phyloP scores from a whole-genome alignment of 2,113 vertebrate genomes.

The Gallinago paraguaiae region DNA sequence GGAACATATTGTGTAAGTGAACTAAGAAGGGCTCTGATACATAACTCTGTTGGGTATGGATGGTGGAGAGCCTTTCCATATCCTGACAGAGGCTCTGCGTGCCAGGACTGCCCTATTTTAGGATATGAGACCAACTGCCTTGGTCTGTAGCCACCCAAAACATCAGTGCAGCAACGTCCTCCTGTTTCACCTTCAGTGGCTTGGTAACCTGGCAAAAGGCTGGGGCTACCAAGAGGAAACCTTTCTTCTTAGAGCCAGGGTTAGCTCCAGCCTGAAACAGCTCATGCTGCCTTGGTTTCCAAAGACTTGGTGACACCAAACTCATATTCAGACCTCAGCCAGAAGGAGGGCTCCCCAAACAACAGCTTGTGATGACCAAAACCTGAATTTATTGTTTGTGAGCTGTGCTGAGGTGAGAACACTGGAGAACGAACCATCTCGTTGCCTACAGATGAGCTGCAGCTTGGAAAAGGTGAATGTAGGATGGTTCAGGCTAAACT shows the following conservation, averaged over 20 bases:
- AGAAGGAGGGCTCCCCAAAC: neutral
- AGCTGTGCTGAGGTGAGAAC: neutral
- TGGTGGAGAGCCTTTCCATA: neutral
- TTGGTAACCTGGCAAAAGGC: neutral
- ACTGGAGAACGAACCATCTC: neutral
- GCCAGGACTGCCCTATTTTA: neutral
- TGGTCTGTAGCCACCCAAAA: too few relatives aligned
- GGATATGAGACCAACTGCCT: too few relatives aligned
- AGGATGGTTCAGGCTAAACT: neutral
- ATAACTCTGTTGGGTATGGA: neutral
- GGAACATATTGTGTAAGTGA: neutral
- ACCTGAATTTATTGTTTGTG: neutral
- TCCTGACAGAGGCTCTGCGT: neutral
- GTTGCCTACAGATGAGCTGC: neutral
- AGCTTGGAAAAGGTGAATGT: rapidly evolving
- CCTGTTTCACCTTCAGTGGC: neutral
- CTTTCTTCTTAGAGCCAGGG: neutral
- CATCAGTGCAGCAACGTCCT: neutral
- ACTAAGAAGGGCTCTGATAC: neutral
- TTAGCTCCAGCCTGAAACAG: neutral
- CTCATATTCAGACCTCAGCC: neutral
- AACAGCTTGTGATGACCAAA: neutral
- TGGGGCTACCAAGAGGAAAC: neutral
- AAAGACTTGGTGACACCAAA: neutral
- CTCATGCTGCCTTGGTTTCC: neutral